These are phyloP conservation scores for Nasonia oneida DNA, from an alignment of 2,888 invertebrate genomes.

Conservation along the genomic window DNA sequence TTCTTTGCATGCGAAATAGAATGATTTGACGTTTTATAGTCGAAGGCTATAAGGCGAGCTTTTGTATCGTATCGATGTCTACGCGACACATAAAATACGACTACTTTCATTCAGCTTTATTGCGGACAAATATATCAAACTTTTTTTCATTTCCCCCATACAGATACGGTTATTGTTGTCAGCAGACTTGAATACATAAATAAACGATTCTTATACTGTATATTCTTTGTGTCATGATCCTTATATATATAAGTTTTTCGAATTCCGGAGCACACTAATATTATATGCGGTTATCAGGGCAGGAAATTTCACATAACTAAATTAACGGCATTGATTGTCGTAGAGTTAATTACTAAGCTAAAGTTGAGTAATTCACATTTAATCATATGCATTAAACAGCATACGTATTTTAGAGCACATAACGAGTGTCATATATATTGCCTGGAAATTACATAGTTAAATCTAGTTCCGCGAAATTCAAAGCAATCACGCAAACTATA, in stretches of 20 bases:
- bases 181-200: too few species aligned
- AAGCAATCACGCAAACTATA: too few species aligned
- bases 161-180: neutral
- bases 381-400: neutral
- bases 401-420: neutral
- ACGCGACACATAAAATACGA: neutral
- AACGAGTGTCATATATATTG: too few species aligned
- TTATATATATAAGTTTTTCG: too few species aligned
- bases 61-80: neutral
- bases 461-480: too few species aligned
- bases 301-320: neutral
- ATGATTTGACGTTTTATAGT: slow-evolving; percentile 18
- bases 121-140: neutral
- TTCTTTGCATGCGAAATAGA: neutral
- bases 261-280: too few species aligned
- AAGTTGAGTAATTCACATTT: neutral
- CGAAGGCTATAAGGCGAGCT: neutral
- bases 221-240: too few species aligned
- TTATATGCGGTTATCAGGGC: neutral
- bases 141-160: neutral
- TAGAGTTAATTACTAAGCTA: neutral
- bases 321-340: neutral
- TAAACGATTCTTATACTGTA: too few species aligned
- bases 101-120: neutral
- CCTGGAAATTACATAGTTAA: too few species aligned